Conservation (phyloP, 2,797 vertebrate genomes). For the Propithecus deckenii region DNA sequence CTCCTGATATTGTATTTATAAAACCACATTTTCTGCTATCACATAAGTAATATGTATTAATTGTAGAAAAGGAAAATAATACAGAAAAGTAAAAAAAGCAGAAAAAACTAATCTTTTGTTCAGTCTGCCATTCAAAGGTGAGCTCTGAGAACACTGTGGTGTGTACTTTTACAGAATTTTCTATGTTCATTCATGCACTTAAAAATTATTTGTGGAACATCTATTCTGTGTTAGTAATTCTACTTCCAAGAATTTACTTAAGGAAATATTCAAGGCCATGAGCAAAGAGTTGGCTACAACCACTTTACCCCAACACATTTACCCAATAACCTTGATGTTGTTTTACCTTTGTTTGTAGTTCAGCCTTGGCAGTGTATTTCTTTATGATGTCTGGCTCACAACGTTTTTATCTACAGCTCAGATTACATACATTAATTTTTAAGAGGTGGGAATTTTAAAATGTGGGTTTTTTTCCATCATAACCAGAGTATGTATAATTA, state of each 20-base stretch:
- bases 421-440: neutral
- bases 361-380: neutral
- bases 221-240: neutral
- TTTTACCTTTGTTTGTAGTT: slow-evolving; percentile 19
- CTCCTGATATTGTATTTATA: neutral
- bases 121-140: neutral
- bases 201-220: neutral
- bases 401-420: neutral
- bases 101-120: neutral
- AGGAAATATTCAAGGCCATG: neutral
- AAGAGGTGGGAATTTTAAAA: neutral
- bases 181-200: neutral
- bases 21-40: neutral
- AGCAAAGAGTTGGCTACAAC: neutral
- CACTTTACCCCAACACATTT: neutral
- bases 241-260: neutral
- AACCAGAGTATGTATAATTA: neutral
- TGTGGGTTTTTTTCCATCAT: neutral
- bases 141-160: neutral
- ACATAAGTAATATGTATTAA: neutral
- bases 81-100: neutral
- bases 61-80: neutral
- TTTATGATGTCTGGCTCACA: neutral
- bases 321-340: neutral
- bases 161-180: neutral